Percentiles rank a stretch among this genome's conserved stretches.
phyloP scores from a whole-genome alignment of 2,888 invertebrate species.

The Caenorhabditis afra region DNA sequence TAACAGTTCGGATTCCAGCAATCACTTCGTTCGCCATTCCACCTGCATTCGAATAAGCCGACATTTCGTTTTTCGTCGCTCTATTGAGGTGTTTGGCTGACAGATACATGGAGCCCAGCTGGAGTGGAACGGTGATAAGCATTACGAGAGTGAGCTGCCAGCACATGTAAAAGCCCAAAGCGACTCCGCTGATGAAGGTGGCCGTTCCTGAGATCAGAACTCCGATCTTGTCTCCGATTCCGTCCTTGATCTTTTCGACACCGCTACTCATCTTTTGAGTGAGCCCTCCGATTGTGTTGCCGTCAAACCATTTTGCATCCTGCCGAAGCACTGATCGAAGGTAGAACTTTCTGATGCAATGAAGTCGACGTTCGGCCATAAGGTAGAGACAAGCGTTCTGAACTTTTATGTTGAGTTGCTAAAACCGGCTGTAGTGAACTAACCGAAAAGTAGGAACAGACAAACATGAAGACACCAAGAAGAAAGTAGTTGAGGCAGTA shows the following conservation, averaged over 20 bases:
- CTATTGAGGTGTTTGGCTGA: slow-evolving; percentile 81
- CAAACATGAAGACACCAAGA: slow-evolving; percentile 62
- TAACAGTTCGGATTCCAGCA: slow-evolving; percentile 78
- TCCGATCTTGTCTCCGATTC: slow-evolving; percentile 75
- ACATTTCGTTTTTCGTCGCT: slow-evolving; percentile 82
- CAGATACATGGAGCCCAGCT: slow-evolving; percentile 79
- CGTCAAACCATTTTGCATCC: slow-evolving; percentile 82
- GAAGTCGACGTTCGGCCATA: slow-evolving; percentile 82
- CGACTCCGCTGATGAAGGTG: slow-evolving; percentile 71
- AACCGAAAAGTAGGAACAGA: slow-evolving; percentile 62
- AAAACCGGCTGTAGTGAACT: too few species aligned
- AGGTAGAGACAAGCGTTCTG: slow-evolving; percentile 81
- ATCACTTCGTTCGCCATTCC: slow-evolving; percentile 81
- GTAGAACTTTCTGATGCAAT: slow-evolving; percentile 81
- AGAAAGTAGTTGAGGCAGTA: slow-evolving; percentile 69
- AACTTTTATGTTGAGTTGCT: slow-evolving; percentile 1
- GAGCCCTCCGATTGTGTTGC: slow-evolving; percentile 82
- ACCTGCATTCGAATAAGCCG: slow-evolving; percentile 80
- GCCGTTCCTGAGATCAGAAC: slow-evolving; percentile 67
- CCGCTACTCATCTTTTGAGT: slow-evolving; percentile 81
- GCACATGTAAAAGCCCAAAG: slow-evolving; percentile 69
- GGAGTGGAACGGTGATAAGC: slow-evolving; percentile 80
- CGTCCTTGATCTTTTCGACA: slow-evolving; percentile 77
- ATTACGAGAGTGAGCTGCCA: slow-evolving; percentile 77
- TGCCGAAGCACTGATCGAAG: slow-evolving; percentile 81